Conservation (phyloP, 2,888 invertebrate species). For the Noctua janthina region DNA sequence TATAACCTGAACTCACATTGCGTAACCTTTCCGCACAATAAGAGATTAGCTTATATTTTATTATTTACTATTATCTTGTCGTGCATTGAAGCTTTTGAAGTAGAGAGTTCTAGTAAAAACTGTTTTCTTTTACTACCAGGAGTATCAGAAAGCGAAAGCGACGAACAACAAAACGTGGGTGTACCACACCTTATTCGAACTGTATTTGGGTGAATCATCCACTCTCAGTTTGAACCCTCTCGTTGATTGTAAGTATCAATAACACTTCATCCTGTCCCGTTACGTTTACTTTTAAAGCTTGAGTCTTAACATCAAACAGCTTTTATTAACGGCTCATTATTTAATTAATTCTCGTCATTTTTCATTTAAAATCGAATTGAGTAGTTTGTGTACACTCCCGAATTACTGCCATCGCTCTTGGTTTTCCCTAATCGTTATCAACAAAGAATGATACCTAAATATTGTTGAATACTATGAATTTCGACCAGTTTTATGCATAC, state of each 20-base stretch:
- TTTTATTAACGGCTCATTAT: conserved; percentile 9
- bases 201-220: conserved; percentile 83
- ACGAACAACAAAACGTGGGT: conserved; percentile 85
- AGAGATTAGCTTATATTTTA: background rate
- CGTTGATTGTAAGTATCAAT: conserved; percentile 81
- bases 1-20: background rate
- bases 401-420: background rate
- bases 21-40: background rate
- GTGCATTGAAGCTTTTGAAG: background rate
- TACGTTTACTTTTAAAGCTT: conserved; percentile 26
- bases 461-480: background rate
- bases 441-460: background rate
- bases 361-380: background rate
- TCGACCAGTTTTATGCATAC: background rate
- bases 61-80: background rate
- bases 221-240: conserved; percentile 83
- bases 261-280: conserved; percentile 18
- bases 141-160: conserved; percentile 87
- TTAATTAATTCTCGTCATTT: background rate
- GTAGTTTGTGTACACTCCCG: background rate
- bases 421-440: background rate
- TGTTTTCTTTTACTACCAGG: conserved; percentile 71
- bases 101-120: background rate
- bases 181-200: conserved; percentile 83
- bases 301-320: conserved; percentile 37